Conservation (phyloP, 1,140 invertebrate genomes). For the Phenacoccus solenopsis region DNA sequence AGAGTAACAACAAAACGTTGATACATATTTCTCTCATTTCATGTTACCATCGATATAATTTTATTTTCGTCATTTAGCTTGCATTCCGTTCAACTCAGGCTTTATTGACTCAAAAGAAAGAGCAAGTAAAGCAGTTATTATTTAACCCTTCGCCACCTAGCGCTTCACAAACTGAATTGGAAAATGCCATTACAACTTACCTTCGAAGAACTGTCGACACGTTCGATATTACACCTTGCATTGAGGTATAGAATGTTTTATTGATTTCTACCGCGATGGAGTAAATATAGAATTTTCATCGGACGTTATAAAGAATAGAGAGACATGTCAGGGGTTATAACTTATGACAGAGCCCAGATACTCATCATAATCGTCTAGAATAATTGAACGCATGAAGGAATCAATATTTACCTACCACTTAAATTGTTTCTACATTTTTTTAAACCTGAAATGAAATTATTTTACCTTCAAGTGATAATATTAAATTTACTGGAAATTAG, state of each 20-base stretch:
- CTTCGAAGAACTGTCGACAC: conserved; percentile 39
- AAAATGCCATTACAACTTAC: conserved; percentile 39
- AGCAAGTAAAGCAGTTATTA: conserved; percentile 38
- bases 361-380: no score
- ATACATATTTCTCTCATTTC: no score
- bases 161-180: conserved; percentile 34
- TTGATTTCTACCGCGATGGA: background rate
- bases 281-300: background rate
- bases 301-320: background rate
- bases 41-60: no score
- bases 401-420: no score
- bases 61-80: conserved; percentile 35
- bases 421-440: no score
- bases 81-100: conserved; percentile 44
- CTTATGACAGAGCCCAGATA: no score
- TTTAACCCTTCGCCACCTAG: conserved; percentile 35
- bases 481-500: no score
- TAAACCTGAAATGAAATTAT: no score
- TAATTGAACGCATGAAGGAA: no score
- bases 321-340: no score
- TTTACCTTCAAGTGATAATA: no score
- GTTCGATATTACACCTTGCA: conserved; percentile 41
- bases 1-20: no score
- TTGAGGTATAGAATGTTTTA: conserved; percentile 37
- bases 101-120: conserved; percentile 38